Evolutionary conservation across 2,888 invertebrate species (phyloP).

Genomic region (Polymixis lichenea): DNA sequence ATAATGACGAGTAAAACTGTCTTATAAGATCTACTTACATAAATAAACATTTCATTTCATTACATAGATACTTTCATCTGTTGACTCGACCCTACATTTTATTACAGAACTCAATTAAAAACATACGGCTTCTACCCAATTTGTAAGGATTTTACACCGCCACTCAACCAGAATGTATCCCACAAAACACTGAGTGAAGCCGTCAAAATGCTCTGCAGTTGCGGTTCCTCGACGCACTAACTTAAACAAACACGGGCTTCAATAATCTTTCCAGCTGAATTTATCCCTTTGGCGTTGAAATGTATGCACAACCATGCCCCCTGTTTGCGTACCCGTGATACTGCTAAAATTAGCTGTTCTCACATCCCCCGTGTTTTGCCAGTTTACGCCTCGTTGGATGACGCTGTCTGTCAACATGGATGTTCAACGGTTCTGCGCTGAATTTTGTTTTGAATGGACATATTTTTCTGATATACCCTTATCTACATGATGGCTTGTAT

Average conservation of each 20-base stretch:
- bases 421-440: conserved; percentile 23
- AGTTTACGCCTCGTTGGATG: conserved; percentile 61
- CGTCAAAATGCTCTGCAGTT: conserved; percentile 62
- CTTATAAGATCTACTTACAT: too few species aligned
- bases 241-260: conserved; percentile 68
- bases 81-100: not conserved
- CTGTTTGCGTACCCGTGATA: conserved; percentile 70
- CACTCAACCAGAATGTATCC: not conserved
- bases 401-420: conserved; percentile 50
- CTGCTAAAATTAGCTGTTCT: conserved; percentile 72
- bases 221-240: conserved; percentile 63
- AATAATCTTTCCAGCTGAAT: conserved; percentile 69
- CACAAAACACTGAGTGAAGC: conserved; percentile 22
- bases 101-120: not conserved
- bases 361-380: conserved; percentile 65
- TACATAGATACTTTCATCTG: not conserved
- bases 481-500: not conserved
- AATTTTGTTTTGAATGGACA: conserved; percentile 4
- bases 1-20: too few species aligned
- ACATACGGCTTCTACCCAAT: not conserved
- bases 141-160: not conserved
- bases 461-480: conserved; percentile 10
- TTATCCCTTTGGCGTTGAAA: conserved; percentile 68
- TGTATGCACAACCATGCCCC: conserved; percentile 68
- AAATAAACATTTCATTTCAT: too few species aligned